phyloP scores from a whole-genome alignment of 2,888 invertebrate species.

The Silvanus unidentatus region DNA sequence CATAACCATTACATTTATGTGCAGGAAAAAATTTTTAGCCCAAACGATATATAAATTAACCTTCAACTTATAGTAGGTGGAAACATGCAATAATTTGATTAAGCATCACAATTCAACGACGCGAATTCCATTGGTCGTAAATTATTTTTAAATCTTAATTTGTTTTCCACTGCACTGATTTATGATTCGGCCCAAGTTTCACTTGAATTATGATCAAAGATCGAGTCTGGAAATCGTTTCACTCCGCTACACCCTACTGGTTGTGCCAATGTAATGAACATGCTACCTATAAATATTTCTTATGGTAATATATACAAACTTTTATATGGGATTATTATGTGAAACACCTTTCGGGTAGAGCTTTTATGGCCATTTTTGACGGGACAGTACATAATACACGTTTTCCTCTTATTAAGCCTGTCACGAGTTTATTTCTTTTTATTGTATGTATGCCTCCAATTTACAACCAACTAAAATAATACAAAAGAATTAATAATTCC shows the following conservation, averaged over 20 bases:
- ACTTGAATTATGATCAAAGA: slow-evolving; percentile 18
- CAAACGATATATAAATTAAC: slow-evolving; percentile 3
- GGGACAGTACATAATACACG: too few species aligned
- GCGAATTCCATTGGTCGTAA: slow-evolving; percentile 11
- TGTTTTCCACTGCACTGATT: slow-evolving; percentile 11
- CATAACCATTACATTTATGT: slow-evolving; percentile 8
- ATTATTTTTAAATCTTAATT: slow-evolving; percentile 25
- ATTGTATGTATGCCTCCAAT: too few species aligned
- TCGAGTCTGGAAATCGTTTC: slow-evolving; percentile 6
- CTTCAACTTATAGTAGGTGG: slow-evolving; percentile 12
- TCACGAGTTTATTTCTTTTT: too few species aligned
- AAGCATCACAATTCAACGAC: slow-evolving; percentile 8
- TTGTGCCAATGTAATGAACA: slow-evolving; percentile 27
- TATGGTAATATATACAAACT: slow-evolving; percentile 34
- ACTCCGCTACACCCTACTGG: slow-evolving; percentile 16
- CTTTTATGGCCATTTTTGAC: too few species aligned
- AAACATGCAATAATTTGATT: slow-evolving; percentile 19
- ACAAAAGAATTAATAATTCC: too few species aligned
- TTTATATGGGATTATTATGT: slow-evolving; percentile 32
- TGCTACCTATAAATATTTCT: slow-evolving; percentile 29
- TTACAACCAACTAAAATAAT: too few species aligned
- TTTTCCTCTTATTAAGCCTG: too few species aligned
- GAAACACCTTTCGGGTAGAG: slow-evolving; percentile 23
- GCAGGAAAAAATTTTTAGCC: background rate
- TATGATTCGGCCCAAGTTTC: slow-evolving; percentile 10